Evolutionary conservation across 2,888 invertebrate genomes (phyloP), one percentile per base, ranked within the genome.

Genomic region (Stenodema calcarata): DNA sequence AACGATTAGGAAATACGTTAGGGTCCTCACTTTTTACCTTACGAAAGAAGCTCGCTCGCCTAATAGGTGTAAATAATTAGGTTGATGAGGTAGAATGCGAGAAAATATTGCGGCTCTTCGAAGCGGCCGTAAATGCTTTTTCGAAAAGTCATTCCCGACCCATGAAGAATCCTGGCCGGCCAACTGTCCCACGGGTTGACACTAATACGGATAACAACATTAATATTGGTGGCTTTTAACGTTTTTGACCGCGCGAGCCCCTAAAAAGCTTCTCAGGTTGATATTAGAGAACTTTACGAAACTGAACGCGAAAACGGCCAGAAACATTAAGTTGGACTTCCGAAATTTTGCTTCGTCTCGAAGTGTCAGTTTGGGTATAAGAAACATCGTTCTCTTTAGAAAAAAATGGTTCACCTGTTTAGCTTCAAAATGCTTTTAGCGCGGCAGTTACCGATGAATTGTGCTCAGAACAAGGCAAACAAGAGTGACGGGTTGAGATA

Each of bases 11-110:
- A 30, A 27, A 50, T 14, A 23, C 42, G 11, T 16, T 0, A 27
- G 42, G 42, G 16, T 14, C n/a, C 2, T 16, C 27, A 28, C 54
- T n/a, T 80, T 50, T 47, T 80, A 47, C 47, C 47, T 50, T 27
- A 30, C 54, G 23, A 30, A 18, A 35, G 44, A 62, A 78, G 78
- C 42, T 42, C 27, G 6, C 44, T 42, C 44, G 50, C n/a, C 84
- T 84, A 84, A 84, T 84, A 84, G 73, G 47, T 75, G 84, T 84
- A 84, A 84, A 84, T 84, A 84, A 84, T 84, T 84, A 35, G 84
- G 73, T 47, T 47, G 84, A 84, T 47, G 84, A 84, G 70, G 42
- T 28, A 75, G 50, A 75, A 84, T 84, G 84, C 73, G 84, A 75
- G 73, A 75, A 84, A 84, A 84, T 84, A 84, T 35, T 41, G 80